Percentiles rank a stretch among this genome's conserved stretches.
Evolutionary conservation across 37 sponge, comb jelly and placozoan genomes (phyloP).

Genomic region (Ianthella basta): DNA sequence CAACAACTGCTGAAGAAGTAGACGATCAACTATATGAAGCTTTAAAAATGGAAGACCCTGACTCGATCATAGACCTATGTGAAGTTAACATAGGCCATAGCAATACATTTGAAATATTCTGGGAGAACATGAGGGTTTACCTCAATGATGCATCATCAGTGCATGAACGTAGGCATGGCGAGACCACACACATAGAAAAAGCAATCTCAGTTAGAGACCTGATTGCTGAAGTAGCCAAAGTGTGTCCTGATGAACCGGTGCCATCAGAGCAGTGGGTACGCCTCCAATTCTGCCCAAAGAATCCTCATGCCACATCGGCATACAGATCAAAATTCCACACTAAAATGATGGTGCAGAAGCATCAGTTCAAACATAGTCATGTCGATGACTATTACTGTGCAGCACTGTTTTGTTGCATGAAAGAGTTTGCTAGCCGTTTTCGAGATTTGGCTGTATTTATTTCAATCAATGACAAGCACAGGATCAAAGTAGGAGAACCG

Average conservation of each 20-base stretch:
- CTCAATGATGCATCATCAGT: conserved; percentile 35
- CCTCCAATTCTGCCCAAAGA: no score
- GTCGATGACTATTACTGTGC: conserved; percentile 53
- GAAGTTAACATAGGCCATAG: conserved; percentile 31
- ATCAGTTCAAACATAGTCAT: conserved; percentile 36
- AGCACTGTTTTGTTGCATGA: conserved; percentile 39
- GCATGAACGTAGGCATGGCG: no score
- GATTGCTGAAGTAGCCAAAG: no score
- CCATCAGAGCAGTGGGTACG: no score
- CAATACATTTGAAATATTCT: conserved; percentile 40
- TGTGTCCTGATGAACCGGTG: no score
- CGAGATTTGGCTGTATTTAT: background rate
- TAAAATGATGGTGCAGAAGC: no score
- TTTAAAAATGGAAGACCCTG: conserved; percentile 50
- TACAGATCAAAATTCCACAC: no score
- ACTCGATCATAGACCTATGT: conserved; percentile 31
- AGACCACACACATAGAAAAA: no score
- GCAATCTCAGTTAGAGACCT: no score
- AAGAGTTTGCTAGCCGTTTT: conserved; percentile 45
- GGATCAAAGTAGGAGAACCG: conserved; percentile 71
- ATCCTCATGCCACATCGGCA: no score
- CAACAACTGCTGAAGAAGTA: conserved; percentile 20
- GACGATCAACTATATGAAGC: conserved; percentile 26
- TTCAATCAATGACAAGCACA: conserved; percentile 60
- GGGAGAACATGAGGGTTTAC: conserved; percentile 41